Conservation (phyloP, 2,113 vertebrate genomes). For the Sarotherodon lohbergeri region DNA sequence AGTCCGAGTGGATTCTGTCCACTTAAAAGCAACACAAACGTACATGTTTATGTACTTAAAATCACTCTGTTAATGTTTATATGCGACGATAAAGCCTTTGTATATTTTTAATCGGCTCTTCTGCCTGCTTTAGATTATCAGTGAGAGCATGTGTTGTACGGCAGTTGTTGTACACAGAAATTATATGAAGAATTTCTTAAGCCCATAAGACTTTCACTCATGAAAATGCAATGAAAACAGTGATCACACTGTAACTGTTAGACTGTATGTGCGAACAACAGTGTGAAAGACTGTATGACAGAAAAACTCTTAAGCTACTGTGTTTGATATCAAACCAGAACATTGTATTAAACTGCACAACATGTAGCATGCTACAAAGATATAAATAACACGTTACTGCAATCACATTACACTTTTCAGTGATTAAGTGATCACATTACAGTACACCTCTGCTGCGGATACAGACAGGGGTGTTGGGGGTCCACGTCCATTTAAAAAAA, state of each 20-base stretch:
- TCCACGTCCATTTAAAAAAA: background rate
- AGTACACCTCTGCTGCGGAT: no score
- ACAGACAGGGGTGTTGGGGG: background rate
- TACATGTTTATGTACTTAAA: slow-evolving; percentile 3
- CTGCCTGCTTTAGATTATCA: background rate
- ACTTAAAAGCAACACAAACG: background rate
- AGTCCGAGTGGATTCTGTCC: background rate
- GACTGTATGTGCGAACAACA: background rate
- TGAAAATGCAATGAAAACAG: background rate
- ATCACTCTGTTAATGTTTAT: slow-evolving; percentile 9
- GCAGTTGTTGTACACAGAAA: background rate
- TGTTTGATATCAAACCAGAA: background rate
- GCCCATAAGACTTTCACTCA: background rate
- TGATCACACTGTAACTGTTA: background rate
- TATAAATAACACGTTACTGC: background rate
- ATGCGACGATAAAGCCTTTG: background rate
- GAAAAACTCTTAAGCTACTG: background rate
- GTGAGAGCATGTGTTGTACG: background rate
- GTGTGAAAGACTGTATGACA: background rate
- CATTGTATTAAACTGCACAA: background rate
- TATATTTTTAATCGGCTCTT: background rate
- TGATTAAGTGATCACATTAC: no score
- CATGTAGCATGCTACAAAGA: background rate
- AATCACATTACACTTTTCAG: background rate
- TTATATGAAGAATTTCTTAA: background rate